Evolutionary conservation across 2,888 invertebrate genomes (phyloP).

Genomic region (Drosophila ustulata): DNA sequence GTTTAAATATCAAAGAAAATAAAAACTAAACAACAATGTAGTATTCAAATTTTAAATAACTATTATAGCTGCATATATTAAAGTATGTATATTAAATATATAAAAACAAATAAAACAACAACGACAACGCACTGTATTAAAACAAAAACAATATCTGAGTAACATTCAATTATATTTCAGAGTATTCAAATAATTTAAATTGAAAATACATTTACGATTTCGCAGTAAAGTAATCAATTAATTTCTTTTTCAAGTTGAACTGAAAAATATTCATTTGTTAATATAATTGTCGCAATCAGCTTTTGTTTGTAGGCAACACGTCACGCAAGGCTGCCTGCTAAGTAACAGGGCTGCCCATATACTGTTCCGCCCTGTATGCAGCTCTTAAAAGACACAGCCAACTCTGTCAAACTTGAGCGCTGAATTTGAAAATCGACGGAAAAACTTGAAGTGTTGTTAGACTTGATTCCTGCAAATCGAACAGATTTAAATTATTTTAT

Average conservation of each 20-base stretch:
- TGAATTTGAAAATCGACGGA: neutral
- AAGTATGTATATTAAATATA: constrained; percentile 72
- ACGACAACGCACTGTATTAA: constrained; percentile 68
- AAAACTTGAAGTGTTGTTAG: no score
- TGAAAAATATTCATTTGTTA: no score
- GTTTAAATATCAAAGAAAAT: constrained; percentile 65
- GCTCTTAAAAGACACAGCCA: neutral
- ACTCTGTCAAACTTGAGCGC: constrained; percentile 1
- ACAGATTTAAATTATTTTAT: no score
- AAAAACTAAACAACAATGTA: constrained; percentile 64
- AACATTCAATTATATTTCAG: no score
- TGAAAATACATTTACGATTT: no score
- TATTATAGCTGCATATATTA: constrained; percentile 75
- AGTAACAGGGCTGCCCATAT: neutral
- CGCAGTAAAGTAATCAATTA: no score
- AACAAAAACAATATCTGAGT: constrained; percentile 10
- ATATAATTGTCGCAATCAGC: neutral
- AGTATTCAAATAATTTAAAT: neutral
- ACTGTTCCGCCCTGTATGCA: constrained; percentile 1
- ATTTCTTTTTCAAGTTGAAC: no score
- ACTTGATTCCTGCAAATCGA: no score
- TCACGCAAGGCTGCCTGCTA: constrained; percentile 14
- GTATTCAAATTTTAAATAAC: constrained; percentile 76
- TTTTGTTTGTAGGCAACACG: accelerated
- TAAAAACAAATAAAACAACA: constrained; percentile 61